A percentile compares a stretch with the other conserved stretches of the same genome.
Conservation (phyloP, 2,888 invertebrate species). For the Leptogaster cylindrica region DNA sequence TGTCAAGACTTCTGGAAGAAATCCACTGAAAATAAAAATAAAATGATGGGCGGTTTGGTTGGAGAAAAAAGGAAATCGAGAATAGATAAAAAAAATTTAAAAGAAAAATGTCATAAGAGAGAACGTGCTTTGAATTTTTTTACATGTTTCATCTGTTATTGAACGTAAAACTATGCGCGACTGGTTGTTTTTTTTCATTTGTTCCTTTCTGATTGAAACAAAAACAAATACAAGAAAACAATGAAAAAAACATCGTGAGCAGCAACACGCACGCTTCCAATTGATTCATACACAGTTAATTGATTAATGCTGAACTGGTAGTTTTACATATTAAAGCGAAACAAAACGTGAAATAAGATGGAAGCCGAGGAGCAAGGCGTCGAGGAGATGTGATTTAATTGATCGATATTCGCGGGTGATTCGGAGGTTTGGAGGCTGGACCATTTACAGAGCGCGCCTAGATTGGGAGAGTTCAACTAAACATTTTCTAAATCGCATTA, state of each 20-base stretch:
- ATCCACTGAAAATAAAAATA: neutral
- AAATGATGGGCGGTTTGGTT: neutral
- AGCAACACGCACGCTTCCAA: slow-evolving; percentile 29
- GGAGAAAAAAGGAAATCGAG: neutral
- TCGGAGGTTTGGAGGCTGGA: too few relatives aligned
- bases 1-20: neutral
- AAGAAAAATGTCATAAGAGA: slow-evolving; percentile 2
- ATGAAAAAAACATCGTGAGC: neutral
- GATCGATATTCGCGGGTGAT: too few relatives aligned
- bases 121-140: slow-evolving; percentile 30
- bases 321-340: slow-evolving; percentile 17
- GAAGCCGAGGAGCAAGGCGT: too few relatives aligned
- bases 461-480: too few relatives aligned
- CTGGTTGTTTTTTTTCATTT: neutral
- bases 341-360: too few relatives aligned
- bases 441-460: too few relatives aligned
- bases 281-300: slow-evolving; percentile 33
- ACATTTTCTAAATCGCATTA: too few relatives aligned
- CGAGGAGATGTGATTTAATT: too few relatives aligned
- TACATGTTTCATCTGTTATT: neutral
- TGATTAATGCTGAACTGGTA: slow-evolving; percentile 24
- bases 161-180: slow-evolving; percentile 6
- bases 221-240: neutral
- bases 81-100: neutral
- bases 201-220: neutral